phyloP scores from a whole-genome alignment of 2,888 invertebrate species.

The Idaea aversata region DNA sequence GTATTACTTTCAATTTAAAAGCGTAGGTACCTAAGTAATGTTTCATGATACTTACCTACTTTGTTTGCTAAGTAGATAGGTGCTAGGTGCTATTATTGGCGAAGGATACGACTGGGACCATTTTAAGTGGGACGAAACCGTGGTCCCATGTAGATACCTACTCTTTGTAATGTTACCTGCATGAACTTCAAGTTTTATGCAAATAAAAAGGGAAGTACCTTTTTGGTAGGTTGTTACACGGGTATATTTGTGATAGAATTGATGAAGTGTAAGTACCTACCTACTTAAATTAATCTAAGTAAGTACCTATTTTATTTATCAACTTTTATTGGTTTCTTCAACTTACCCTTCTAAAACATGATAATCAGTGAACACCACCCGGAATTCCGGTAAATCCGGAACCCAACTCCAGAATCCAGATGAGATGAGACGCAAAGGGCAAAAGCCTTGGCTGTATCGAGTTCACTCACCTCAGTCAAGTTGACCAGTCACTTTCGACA shows the following conservation, averaged over 20 bases:
- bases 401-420: not conserved
- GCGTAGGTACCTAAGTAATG: not conserved
- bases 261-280: not conserved
- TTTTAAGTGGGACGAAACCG: too few species aligned
- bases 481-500: slow-evolving; percentile 49
- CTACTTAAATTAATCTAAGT: not conserved
- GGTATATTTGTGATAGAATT: not conserved
- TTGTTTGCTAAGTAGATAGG: too few species aligned
- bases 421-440: slow-evolving; percentile 44
- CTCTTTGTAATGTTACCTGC: too few species aligned
- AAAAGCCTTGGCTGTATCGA: slow-evolving; percentile 48
- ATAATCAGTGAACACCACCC: not conserved
- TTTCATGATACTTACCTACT: not conserved
- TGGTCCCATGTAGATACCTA: too few species aligned
- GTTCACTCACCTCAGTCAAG: slow-evolving; percentile 63
- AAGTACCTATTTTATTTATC: not conserved
- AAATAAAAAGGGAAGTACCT: not conserved
- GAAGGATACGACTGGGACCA: too few species aligned
- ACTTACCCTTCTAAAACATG: not conserved
- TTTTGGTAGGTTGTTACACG: not conserved
- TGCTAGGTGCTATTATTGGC: too few species aligned
- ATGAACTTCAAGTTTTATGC: too few species aligned
- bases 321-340: not conserved
- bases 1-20: not conserved
- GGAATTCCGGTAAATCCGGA: slow-evolving; percentile 1